Conservation (phyloP, 1,140 invertebrate species). For the Hesperophylax magnus region DNA sequence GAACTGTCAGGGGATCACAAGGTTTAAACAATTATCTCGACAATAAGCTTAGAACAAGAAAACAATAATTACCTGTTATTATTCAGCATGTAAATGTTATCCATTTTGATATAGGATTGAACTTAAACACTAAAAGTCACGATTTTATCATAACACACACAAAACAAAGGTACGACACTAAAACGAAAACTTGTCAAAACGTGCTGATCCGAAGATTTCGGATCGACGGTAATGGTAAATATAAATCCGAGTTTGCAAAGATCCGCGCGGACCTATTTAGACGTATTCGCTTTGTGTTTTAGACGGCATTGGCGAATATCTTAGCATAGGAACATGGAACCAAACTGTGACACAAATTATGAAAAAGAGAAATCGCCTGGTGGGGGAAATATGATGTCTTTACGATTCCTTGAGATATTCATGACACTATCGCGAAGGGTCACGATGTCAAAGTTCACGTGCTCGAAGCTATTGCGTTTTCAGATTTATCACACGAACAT, state of each 20-base stretch:
- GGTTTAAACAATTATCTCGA: slow-evolving; percentile 23
- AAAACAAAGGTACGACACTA: slow-evolving; percentile 17
- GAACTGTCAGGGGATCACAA: not conserved
- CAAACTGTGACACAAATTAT: slow-evolving; percentile 37
- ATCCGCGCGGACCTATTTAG: slow-evolving; percentile 18
- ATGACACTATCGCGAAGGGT: slow-evolving; percentile 39
- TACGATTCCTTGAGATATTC: slow-evolving; percentile 24
- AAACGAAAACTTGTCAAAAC: not conserved
- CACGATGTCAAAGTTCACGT: slow-evolving; percentile 40
- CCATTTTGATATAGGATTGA: slow-evolving; percentile 45
- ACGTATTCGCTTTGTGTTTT: slow-evolving; percentile 24
- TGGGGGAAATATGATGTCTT: slow-evolving; percentile 46
- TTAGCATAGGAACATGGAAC: not conserved
- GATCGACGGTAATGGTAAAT: not conserved
- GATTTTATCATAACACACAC: slow-evolving; percentile 33
- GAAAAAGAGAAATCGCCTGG: slow-evolving; percentile 52
- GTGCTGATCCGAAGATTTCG: not conserved
- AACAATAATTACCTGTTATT: slow-evolving; percentile 50
- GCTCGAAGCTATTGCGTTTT: slow-evolving; percentile 25
- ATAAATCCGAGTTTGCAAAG: not conserved
- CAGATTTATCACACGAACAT: slow-evolving; percentile 9
- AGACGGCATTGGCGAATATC: slow-evolving; percentile 17
- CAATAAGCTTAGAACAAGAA: slow-evolving; percentile 25
- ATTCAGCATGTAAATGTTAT: slow-evolving; percentile 51
- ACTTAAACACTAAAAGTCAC: slow-evolving; percentile 32